Percentiles rank a stretch among this genome's conserved stretches.
Evolutionary conservation across 2,113 vertebrate genomes (phyloP).

Genomic region (Varanus salvator): DNA sequence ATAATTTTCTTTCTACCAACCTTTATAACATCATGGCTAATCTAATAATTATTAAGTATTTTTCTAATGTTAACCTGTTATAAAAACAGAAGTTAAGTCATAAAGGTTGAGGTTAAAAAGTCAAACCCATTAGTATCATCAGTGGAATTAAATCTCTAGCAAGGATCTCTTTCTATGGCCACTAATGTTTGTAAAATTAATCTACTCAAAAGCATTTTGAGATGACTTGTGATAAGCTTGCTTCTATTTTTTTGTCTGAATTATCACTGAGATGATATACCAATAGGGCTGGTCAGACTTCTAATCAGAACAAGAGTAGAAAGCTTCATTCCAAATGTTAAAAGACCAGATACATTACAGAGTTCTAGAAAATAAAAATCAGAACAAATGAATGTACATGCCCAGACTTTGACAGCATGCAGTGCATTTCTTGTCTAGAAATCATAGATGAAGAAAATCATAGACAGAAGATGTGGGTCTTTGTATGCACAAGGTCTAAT

Average conservation of each 20-base stretch:
- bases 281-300: not conserved
- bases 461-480: not conserved
- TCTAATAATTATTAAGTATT: conserved; percentile 69
- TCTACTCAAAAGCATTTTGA: not conserved
- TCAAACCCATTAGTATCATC: conserved; percentile 56
- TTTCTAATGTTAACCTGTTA: conserved; percentile 55
- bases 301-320: not conserved
- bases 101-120: conserved; percentile 53
- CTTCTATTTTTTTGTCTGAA: not conserved
- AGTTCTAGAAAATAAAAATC: not conserved
- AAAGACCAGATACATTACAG: not conserved
- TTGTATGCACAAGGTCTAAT: not conserved
- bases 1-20: conserved; percentile 58
- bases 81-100: conserved; percentile 67
- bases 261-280: not conserved
- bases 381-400: not conserved
- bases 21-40: conserved; percentile 54
- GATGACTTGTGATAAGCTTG: not conserved
- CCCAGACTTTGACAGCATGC: not conserved
- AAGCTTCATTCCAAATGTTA: not conserved
- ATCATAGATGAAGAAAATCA: not conserved
- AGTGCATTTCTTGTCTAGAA: not conserved
- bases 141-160: conserved; percentile 62
- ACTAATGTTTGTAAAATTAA: conserved; percentile 51
- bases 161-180: conserved; percentile 10